Evolutionary conservation across 2,113 vertebrate species (phyloP), one percentile per base, ranked within the genome.

Genomic region (Capreolus pygargus): DNA sequence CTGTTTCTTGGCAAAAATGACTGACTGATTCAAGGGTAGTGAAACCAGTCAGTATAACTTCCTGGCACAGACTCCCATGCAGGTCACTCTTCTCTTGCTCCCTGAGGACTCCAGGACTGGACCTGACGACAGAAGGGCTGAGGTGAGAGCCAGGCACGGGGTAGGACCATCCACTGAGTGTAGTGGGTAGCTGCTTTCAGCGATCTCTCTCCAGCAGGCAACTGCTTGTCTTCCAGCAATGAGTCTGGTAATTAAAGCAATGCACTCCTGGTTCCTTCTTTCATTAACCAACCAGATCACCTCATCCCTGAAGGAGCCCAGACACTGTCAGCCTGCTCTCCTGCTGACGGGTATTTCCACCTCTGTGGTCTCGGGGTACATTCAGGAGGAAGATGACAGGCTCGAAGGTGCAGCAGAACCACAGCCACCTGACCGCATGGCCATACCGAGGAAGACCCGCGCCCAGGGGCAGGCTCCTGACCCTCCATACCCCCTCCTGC

Each of bases 271-370:
- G 98, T 97, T 91, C 94, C 93, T 96, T 81, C 98, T 98, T 95
- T 97, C 98, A 98, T 98, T 98, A 98, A 98, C 97, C 98, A 98
- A 94, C 94, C 19, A 67, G 97, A 97, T 58, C 96, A 33, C 87
- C 96, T 61, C 90, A 97, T 97, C 84, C 98, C 97, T 87, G 16
- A 15, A 92, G 98, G 98, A 97, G 39, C 96, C 85, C 95, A 7
- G 0, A 94, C 88, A 13, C 96, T 58, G 94, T 15, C 97, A 92
- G 96, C 55, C 78, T 70, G 95, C 97, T 98, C 98, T 93, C 97
- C 97, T 93, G 97, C 97, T 98, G 97, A 98, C 96, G 70, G 52
- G 67, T 11, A 94, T 96, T 45, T 96, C 89, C 30, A 30, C 50
- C 94, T 60, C 27, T 79, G 81, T 28, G 74, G 95, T 25, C 30